Base-by-base conservation (phyloP, 2,888 invertebrate species). In the Melieria picta region DNA sequence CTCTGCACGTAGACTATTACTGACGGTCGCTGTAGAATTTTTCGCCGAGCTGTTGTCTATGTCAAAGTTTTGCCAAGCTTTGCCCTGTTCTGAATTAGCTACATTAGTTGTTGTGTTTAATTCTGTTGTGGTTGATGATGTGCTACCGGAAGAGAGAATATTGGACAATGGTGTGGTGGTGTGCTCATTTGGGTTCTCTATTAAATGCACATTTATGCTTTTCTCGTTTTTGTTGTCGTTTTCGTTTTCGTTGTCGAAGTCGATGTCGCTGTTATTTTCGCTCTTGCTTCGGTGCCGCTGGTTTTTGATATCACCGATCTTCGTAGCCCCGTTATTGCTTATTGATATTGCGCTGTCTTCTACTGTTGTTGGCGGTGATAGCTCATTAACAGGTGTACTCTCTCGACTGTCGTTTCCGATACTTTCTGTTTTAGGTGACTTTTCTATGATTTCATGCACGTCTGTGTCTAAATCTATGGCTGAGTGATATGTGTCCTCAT, bases 321-420 rank as follows among this genome's bases (percentile, higher is more conserved):
- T 30, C 30, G 30, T 30, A 30, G 30, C 30, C 30, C 30, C 30
- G 30, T 30, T 30, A 30, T 30, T 30, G 30, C 30, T 30, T 30
- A 30, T 30, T 30, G 30, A 30, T 30, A 30, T 30, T 30, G 30
- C 30, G 30, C 30, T 30, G 30, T 30, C 3, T 30, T 30, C 30
- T 30, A 30, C 3, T 30, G 65, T 13, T 46, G 9, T 6, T 48
- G 62, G 5, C 47, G 62, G 10, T 67, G 69, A 45, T 64, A 63
- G 48, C n/a, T 72, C 72, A 63, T 82, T 82, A 82, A 82, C 82
- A 82, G 82, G 83, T 83, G 82, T 82, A 79, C 81, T 82, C 79
- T 83, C 83, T 4, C 83, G 79, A 60, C 82, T 69, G 43, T 62
- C 62, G 63, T 46, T 69, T 46, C n/a, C 42, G 5, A 6, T 42